phyloP scores from a whole-genome alignment of 2,113 vertebrate genomes.

The Halcyon senegalensis region DNA sequence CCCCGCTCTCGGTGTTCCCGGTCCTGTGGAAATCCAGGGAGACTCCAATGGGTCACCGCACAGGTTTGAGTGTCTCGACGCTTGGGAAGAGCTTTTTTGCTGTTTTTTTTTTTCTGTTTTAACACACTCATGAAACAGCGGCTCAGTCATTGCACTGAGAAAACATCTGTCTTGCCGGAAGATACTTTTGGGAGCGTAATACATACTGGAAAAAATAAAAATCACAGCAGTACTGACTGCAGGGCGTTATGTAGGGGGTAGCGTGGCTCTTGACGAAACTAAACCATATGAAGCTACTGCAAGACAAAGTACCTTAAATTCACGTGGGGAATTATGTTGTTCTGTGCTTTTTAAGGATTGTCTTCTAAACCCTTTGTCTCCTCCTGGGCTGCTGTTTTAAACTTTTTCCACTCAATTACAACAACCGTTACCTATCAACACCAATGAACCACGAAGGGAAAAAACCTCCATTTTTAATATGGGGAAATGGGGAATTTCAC shows the following conservation, averaged over 20 bases:
- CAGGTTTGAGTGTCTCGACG: no score
- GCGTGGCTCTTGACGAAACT: not conserved
- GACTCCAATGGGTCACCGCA: not conserved
- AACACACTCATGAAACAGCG: not conserved
- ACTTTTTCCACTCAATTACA: not conserved
- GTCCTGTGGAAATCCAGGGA: not conserved
- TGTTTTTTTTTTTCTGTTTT: not conserved
- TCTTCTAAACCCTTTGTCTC: not conserved
- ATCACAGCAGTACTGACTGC: not conserved
- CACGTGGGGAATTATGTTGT: not conserved
- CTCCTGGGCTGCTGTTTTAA: not conserved
- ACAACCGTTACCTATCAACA: fast-evolving
- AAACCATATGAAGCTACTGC: not conserved
- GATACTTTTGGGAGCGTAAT: not conserved
- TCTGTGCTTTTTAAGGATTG: not conserved
- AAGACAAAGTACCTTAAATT: not conserved
- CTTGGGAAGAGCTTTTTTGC: not conserved
- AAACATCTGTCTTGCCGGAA: not conserved
- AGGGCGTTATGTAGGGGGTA: fast-evolving
- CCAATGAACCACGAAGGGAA: not conserved
- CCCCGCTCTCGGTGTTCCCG: fast-evolving
- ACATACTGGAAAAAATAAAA: not conserved
- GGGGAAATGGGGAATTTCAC: not conserved
- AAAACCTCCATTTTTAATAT: not conserved
- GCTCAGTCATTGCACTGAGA: not conserved